Conservation (phyloP, 2,797 vertebrate genomes). For the Prunella strophiata region DNA sequence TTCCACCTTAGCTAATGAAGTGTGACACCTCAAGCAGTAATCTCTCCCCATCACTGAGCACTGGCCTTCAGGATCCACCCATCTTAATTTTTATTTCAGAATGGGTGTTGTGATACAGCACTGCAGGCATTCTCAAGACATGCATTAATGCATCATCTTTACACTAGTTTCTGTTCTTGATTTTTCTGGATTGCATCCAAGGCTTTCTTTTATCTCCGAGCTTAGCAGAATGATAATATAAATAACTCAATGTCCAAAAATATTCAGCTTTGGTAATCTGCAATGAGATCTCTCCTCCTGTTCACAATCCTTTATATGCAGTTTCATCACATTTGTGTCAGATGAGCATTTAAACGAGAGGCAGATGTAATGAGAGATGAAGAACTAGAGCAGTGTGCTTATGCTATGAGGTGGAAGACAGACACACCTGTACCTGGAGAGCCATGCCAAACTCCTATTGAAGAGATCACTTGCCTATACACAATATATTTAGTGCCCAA, state of each 20-base stretch:
- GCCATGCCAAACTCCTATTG: slow-evolving; percentile 1
- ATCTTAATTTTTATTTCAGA: neutral
- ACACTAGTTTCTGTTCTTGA: slow-evolving; percentile 12
- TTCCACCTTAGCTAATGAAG: neutral
- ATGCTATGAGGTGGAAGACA: neutral
- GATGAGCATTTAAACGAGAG: slow-evolving; percentile 24
- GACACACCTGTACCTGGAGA: slow-evolving; percentile 10
- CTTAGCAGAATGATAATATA: slow-evolving; percentile 27
- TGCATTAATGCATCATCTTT: neutral
- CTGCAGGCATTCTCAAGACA: neutral
- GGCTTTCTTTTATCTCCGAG: slow-evolving; percentile 41
- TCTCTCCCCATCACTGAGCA: neutral
- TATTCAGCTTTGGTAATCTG: slow-evolving; percentile 34
- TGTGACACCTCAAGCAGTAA: neutral
- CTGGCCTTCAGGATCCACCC: neutral
- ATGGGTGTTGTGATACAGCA: neutral
- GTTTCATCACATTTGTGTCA: slow-evolving; percentile 21
- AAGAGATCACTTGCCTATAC: slow-evolving; percentile 13
- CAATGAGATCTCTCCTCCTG: slow-evolving; percentile 42
- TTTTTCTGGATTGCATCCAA: slow-evolving; percentile 25
- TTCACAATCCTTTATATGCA: neutral
- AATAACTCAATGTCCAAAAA: slow-evolving; percentile 44
- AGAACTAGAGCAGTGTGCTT: slow-evolving; percentile 17
- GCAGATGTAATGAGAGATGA: neutral
- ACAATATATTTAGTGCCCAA: slow-evolving; percentile 4